Evolutionary conservation across 2,888 invertebrate species (phyloP), one percentile per base, ranked within the genome.

Genomic region (Halictus ligatus): DNA sequence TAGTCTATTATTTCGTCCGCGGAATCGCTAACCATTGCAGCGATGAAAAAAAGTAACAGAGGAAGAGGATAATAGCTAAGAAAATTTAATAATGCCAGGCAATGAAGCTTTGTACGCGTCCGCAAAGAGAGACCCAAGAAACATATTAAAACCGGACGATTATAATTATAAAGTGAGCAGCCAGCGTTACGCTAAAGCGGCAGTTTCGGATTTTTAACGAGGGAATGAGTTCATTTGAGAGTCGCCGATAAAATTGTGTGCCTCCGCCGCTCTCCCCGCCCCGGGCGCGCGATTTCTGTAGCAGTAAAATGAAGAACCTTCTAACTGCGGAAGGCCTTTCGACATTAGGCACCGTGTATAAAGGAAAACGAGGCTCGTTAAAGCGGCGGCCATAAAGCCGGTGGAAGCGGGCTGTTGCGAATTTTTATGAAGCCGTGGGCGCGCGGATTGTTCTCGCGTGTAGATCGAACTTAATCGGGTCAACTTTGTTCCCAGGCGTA

Each of bases 401-500:
- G 13, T 43, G 10, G 29, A 21, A 40, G 13, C n/a, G 3, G 18
- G 40, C 25, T 71, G 15, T 69, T 35, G 13, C 18, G 25, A 21
- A 25, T 54, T 48, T 78, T 75, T 50, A n/a, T 35, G 67, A 35
- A 67, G 67, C 35, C 18, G 10, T 21, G 54, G 60, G 25, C 29
- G 25, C 29, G 21, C 40, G 25, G 21, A 48, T 50, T 13, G 40
- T 60, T 82, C 43, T 58, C 35, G 54, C 77, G 43, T 78, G 83
- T 50, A 25, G 25, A 60, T 74, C 46, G 54, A 67, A 58, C 75
- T 48, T 69, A 80, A 84, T 77, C 79, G 35, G 77, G 80, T 80
- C 80, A 60, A 46, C 74, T 43, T 60, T 71, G 43, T 77, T 76
- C 58, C 35, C 25, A 10, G 29, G 54, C 58, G 54, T 58, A 77